Conservation (phyloP, 2,113 vertebrate species). For the Platycercus adscitus region DNA sequence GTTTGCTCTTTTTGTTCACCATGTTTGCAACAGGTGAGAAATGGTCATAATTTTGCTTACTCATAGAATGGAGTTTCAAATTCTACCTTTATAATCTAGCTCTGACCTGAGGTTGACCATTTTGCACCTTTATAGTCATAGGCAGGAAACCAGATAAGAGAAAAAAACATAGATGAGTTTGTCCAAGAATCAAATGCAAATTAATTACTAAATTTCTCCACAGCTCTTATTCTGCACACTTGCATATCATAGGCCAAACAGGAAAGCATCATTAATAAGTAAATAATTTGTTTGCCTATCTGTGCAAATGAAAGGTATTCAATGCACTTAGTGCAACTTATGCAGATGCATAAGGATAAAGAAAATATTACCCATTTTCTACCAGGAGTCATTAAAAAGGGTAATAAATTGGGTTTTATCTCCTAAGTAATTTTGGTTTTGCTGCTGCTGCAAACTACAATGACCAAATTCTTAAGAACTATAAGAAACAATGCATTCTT, state of each 20-base stretch:
- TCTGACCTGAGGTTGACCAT: background rate
- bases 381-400: background rate
- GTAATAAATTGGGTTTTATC: background rate
- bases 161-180: background rate
- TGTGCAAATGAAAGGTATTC: background rate
- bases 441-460: background rate
- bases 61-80: background rate
- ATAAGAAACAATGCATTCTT: background rate
- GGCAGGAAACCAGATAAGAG: background rate
- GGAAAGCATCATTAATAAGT: background rate
- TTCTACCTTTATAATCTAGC: background rate
- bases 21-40: background rate
- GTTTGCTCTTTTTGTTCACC: background rate
- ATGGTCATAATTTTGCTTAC: background rate
- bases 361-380: background rate
- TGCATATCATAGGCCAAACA: background rate
- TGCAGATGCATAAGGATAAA: background rate
- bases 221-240: background rate
- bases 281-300: background rate
- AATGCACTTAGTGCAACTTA: background rate
- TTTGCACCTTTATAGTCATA: background rate
- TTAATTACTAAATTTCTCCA: background rate
- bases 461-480: background rate
- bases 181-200: background rate
- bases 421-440: background rate